These are phyloP conservation scores for Calycopis cecrops DNA, from an alignment of 1,140 invertebrate species.

Conservation along the genomic window DNA sequence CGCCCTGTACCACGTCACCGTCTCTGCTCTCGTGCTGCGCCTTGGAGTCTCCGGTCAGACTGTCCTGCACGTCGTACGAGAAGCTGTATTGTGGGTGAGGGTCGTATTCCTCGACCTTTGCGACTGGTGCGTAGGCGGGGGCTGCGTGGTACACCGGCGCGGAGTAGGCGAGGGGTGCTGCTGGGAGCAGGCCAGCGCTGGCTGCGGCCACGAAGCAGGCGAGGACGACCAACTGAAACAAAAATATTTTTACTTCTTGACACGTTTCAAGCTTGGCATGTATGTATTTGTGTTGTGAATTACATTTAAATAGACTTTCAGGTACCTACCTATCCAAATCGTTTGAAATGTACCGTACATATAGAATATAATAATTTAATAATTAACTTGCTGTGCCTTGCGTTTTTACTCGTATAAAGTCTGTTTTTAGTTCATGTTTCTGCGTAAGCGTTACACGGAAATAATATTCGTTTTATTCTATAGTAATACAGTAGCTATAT, in stretches of 20 bases:
- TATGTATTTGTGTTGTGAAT: too few species aligned
- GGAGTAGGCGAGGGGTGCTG: constrained; percentile 33
- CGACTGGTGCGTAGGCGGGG: constrained; percentile 40
- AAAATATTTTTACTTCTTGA: constrained; percentile 16
- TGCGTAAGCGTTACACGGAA: too few species aligned
- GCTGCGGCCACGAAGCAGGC: constrained; percentile 50
- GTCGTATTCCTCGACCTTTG: constrained; percentile 50
- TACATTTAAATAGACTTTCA: too few species aligned
- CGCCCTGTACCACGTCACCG: constrained; percentile 78
- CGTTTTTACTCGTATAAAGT: too few species aligned
- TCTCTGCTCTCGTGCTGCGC: constrained; percentile 79
- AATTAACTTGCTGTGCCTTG: too few species aligned
- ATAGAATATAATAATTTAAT: too few species aligned
- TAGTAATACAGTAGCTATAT: too few species aligned
- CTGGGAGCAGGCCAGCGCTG: constrained; percentile 46
- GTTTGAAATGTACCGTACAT: too few species aligned
- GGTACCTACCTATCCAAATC: too few species aligned
- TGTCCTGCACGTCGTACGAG: constrained; percentile 79
- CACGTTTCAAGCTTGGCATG: too few species aligned
- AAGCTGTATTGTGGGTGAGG: constrained; percentile 79
- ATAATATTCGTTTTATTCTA: too few species aligned
- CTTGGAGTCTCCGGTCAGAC: constrained; percentile 80
- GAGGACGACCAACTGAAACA: constrained; percentile 52
- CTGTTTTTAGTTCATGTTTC: too few species aligned
- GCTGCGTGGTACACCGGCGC: constrained; percentile 63